These are phyloP conservation scores for Cyrtodaria siliqua DNA, from an alignment of 2,888 invertebrate genomes.

Conservation along the genomic window DNA sequence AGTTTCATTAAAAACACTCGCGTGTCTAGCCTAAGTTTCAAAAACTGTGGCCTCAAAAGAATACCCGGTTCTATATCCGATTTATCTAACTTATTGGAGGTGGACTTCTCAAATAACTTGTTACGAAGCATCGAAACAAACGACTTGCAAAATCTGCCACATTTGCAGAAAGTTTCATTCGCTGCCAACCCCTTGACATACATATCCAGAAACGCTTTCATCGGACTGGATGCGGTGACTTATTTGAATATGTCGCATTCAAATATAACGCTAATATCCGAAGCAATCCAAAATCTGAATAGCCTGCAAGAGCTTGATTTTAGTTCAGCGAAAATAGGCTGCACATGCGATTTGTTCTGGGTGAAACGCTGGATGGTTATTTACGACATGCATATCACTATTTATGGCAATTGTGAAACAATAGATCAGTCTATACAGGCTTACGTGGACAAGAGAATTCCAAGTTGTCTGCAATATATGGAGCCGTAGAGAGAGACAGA, in stretches of 20 bases:
- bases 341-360: slow-evolving; percentile 65
- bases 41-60: slow-evolving; percentile 56
- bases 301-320: slow-evolving; percentile 20
- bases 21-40: slow-evolving; percentile 43
- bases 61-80: slow-evolving; percentile 55
- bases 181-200: slow-evolving; percentile 58
- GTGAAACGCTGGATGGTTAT: slow-evolving; percentile 33
- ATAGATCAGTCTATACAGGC: slow-evolving; percentile 49
- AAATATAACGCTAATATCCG: slow-evolving; percentile 40
- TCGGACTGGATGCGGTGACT: slow-evolving; percentile 22
- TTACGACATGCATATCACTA: slow-evolving; percentile 2
- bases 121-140: slow-evolving; percentile 60
- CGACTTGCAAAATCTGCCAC: slow-evolving; percentile 49
- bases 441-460: slow-evolving; percentile 53
- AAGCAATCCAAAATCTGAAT: slow-evolving; percentile 47
- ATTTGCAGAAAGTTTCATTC: slow-evolving; percentile 44
- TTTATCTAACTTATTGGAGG: slow-evolving; percentile 23
- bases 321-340: slow-evolving; percentile 42
- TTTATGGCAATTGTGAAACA: slow-evolving; percentile 59
- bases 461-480: slow-evolving; percentile 51
- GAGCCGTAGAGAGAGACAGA: not conserved
- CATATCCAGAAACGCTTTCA: slow-evolving; percentile 54
- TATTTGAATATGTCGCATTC: slow-evolving; percentile 55
- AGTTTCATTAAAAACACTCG: slow-evolving; percentile 20
- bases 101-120: slow-evolving; percentile 60